Conservation (phyloP, 2,797 vertebrate genomes). For the Monodelphis domestica region DNA sequence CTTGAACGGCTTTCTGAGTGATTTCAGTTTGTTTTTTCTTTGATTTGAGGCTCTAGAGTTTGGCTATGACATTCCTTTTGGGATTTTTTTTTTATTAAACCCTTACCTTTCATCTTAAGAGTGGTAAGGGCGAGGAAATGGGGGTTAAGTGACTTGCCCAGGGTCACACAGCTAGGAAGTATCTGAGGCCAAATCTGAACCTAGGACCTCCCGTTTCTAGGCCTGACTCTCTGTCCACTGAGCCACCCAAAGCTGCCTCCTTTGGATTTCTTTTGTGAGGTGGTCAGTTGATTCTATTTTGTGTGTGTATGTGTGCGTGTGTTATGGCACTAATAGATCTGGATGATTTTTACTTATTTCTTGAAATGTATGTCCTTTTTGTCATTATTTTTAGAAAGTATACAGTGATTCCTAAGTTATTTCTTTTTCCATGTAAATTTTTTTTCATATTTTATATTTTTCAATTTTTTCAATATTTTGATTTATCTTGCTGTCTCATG, state of each 20-base stretch:
- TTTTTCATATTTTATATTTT: not conserved
- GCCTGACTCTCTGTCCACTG: too few relatives aligned
- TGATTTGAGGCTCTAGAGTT: not conserved
- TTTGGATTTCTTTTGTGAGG: not conserved
- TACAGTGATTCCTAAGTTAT: not conserved
- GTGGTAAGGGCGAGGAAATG: too few relatives aligned
- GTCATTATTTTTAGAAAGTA: not conserved
- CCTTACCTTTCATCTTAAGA: too few relatives aligned
- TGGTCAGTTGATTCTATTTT: not conserved
- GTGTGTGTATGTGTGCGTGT: too few relatives aligned
- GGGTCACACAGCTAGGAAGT: too few relatives aligned
- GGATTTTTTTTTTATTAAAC: not conserved
- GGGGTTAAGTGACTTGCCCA: too few relatives aligned
- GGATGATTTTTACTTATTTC: not conserved
- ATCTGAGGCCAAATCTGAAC: too few relatives aligned
- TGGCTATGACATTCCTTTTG: not conserved
- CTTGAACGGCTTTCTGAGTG: too few relatives aligned
- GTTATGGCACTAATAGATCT: not conserved
- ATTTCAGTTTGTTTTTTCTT: not conserved
- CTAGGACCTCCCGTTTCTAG: too few relatives aligned
- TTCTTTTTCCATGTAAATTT: not conserved
- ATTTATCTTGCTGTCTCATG: too few relatives aligned
- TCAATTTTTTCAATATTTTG: too few relatives aligned
- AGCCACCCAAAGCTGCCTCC: too few relatives aligned
- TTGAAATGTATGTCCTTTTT: not conserved